Conservation (phyloP, 2,113 vertebrate genomes). For the Desmodus rotundus region DNA sequence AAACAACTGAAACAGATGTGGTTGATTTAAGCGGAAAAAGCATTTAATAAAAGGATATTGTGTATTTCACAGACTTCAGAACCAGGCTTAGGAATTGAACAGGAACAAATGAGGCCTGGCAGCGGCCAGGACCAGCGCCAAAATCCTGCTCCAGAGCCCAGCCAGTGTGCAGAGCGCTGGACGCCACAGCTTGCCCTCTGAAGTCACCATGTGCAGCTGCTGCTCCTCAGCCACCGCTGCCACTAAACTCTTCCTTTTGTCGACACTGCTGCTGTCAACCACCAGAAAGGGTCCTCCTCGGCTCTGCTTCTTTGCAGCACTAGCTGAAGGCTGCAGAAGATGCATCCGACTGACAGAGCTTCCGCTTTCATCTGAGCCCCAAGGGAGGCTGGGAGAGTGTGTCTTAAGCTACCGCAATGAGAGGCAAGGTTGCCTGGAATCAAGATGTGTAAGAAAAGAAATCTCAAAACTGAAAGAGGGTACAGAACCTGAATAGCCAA, state of each 20-base stretch:
- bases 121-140: not conserved
- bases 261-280: not conserved
- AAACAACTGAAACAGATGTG: conserved; percentile 64
- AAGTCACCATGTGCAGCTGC: not conserved
- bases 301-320: not conserved
- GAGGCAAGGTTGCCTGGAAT: not conserved
- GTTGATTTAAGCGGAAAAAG: conserved; percentile 18
- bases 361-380: not conserved
- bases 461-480: not conserved
- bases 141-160: not conserved
- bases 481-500: not conserved
- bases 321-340: not conserved
- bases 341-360: not conserved
- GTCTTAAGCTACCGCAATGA: not conserved
- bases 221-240: not conserved
- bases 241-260: not conserved
- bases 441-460: not conserved
- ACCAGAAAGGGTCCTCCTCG: not conserved
- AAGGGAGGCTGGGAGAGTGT: not conserved
- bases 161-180: not conserved
- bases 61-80: conserved; percentile 55
- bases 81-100: conserved; percentile 24
- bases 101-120: conserved; percentile 44
- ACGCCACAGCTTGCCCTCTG: not conserved
- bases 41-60: conserved; percentile 53